Base-by-base conservation (phyloP, 2,888 invertebrate species). In the Lycophotia porphyrea region DNA sequence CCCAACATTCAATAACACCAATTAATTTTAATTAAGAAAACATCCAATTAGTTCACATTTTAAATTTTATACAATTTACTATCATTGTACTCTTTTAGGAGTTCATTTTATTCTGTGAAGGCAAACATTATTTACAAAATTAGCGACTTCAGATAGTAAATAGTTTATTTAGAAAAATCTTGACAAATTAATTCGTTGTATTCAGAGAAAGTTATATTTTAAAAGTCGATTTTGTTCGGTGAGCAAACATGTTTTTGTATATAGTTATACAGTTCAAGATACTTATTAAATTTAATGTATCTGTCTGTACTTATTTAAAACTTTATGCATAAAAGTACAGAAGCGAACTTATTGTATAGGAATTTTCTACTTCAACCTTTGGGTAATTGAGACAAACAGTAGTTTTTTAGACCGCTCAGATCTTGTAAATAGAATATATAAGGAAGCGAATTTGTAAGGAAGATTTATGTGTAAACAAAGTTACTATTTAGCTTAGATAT, bases 1-100 rank as follows among this genome's bases (percentile, higher is more conserved):
- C 92, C 91, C 92, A 84, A 84, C 87, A 74, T 90, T 88, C 76
- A 88, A 86, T 87, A 88, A 87, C 82, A 84, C 74, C 75, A 65
- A 85, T 70, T 82, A 76, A 78, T 73, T 81, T 70, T 82, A 74
- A 78, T 72, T 85, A 89, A 84, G 73, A 81, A 88, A 89, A 89
- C 80, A 87, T 84, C 78, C 78, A 81, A 90, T 87, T 79, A 84
- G 60, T 76, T 84, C 67, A 84, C 72, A 86, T 78, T 61, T 65
- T 76, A 73, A 18, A 2, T 78, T 80, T 79, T 82, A 76, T 83
- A 88, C 71, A 83, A 63, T 71, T 82, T 71, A 71, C 60, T 55
- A 71, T 61, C 11, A 31, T 65, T 69, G 71, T 69, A 69, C 31
- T 60, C 36, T 61, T 55, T 15, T 0, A 18, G 21, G 71, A 86